A percentile compares a stretch with the other conserved stretches of the same genome.
phyloP scores from a whole-genome alignment of 2,797 vertebrate species.

The Scolopax bukidnonensis region DNA sequence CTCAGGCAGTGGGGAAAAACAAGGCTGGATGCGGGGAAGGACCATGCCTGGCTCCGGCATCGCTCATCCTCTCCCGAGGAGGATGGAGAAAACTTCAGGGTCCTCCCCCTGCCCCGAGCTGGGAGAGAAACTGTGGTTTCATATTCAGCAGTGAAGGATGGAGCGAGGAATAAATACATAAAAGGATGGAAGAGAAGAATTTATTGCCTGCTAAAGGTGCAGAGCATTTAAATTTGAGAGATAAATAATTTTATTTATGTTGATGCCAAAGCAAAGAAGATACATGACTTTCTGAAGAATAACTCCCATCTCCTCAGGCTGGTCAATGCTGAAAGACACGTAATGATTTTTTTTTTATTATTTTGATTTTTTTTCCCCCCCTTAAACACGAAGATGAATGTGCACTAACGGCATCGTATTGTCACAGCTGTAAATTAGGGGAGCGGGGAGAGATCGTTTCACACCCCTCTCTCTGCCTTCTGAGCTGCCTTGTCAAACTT shows the following conservation, averaged over 20 bases:
- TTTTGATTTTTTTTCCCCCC: not conserved
- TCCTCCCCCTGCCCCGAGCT: not conserved
- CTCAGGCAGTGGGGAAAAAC: not conserved
- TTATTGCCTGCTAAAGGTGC: slow-evolving; percentile 59
- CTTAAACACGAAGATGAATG: slow-evolving; percentile 48
- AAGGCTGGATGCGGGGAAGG: not conserved
- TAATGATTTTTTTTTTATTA: slow-evolving; percentile 42
- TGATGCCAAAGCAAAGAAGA: slow-evolving; percentile 67
- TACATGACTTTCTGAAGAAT: slow-evolving; percentile 57
- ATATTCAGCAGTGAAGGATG: not conserved
- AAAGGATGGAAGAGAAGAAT: slow-evolving; percentile 14
- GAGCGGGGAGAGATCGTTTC: not conserved
- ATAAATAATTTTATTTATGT: slow-evolving; percentile 77
- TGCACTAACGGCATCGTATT: not conserved
- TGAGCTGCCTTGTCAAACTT: not conserved
- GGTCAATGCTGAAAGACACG: slow-evolving; percentile 53
- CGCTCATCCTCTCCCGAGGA: accelerated
- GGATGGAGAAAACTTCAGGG: not conserved
- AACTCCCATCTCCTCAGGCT: slow-evolving; percentile 2
- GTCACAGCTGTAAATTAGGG: slow-evolving; percentile 60
- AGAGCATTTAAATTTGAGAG: slow-evolving; percentile 64
- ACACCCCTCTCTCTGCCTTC: not conserved
- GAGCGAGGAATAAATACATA: not conserved
- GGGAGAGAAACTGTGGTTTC: not conserved
- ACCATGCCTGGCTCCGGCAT: accelerated